Evolutionary conservation across 1,140 invertebrate genomes (phyloP).

Genomic region (Steinernema feltiae): DNA sequence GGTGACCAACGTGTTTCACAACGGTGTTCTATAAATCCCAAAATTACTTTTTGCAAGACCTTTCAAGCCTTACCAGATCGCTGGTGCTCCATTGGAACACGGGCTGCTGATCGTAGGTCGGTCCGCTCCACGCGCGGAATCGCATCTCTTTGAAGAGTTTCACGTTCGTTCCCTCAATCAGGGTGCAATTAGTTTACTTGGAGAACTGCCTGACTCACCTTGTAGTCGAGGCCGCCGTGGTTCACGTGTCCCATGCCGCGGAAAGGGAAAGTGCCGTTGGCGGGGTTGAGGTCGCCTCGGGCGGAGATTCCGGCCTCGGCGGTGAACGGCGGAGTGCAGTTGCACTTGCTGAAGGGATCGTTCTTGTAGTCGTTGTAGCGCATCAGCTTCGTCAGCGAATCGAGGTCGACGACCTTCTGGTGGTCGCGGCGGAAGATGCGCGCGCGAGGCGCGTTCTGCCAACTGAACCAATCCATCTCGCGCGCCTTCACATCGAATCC

Average conservation of each 20-base stretch:
- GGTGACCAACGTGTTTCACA: conserved; percentile 47
- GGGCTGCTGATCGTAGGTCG: conserved; percentile 62
- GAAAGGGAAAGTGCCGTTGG: conserved; percentile 67
- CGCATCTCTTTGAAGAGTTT: conserved; percentile 58
- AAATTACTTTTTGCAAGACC: neutral
- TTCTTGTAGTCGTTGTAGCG: conserved; percentile 69
- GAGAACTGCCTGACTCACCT: conserved; percentile 58
- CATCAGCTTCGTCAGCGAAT: conserved; percentile 65
- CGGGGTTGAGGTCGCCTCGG: conserved; percentile 68
- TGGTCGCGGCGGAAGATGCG: conserved; percentile 65
- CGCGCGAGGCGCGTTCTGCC: conserved; percentile 65
- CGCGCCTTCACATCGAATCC: conserved; percentile 56
- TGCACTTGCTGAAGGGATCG: conserved; percentile 68
- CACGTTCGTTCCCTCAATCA: conserved; percentile 58
- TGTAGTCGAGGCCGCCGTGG: conserved; percentile 67
- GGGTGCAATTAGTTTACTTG: neutral
- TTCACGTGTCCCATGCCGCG: conserved; percentile 65
- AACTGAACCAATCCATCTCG: conserved; percentile 68
- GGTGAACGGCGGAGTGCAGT: conserved; percentile 69
- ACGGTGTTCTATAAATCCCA: conserved; percentile 29
- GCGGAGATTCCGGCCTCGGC: conserved; percentile 70
- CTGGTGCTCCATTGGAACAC: conserved; percentile 43
- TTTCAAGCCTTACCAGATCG: conserved; percentile 32
- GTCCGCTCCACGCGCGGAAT: conserved; percentile 64
- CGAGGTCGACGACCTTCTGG: conserved; percentile 61